phyloP scores from a whole-genome alignment of 2,113 vertebrate species.

The Alethe diademata region DNA sequence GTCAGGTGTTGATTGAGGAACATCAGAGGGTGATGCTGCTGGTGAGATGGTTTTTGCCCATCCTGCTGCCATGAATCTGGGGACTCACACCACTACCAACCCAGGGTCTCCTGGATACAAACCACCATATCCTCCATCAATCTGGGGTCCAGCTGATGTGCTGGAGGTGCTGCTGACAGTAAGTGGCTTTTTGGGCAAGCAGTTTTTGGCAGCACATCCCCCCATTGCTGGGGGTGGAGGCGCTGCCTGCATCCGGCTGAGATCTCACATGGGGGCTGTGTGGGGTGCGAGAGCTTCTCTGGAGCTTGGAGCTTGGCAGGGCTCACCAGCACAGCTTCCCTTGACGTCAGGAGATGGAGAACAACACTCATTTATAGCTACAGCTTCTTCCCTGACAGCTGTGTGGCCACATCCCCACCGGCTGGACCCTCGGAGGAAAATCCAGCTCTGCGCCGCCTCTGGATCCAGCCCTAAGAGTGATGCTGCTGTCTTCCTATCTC shows the following conservation, averaged over 20 bases:
- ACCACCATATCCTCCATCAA: neutral
- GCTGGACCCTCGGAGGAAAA: neutral
- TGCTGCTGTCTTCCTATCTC: neutral
- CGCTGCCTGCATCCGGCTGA: slow-evolving; percentile 6
- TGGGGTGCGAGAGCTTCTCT: slow-evolving; percentile 20
- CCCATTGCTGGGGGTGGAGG: neutral
- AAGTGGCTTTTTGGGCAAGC: neutral
- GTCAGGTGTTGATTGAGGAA: neutral
- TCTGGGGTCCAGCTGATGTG: neutral
- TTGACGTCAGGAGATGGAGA: slow-evolving; percentile 46
- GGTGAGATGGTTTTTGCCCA: neutral
- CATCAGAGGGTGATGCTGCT: neutral
- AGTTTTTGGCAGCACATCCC: neutral
- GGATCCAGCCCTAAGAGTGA: neutral
- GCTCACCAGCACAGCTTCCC: neutral
- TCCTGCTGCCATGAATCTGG: rapidly evolving
- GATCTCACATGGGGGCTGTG: slow-evolving; percentile 46
- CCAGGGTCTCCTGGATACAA: rapidly evolving
- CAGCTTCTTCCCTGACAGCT: slow-evolving; percentile 28
- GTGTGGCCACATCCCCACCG: neutral
- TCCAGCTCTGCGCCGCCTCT: neutral
- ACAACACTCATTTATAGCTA: slow-evolving; percentile 53
- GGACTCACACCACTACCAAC: rapidly evolving
- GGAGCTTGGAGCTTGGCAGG: neutral
- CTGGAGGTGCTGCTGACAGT: neutral